A percentile compares a stretch with the other conserved stretches of the same genome.
Evolutionary conservation across 2,797 vertebrate genomes (phyloP).

Genomic region (Otolemur crassicaudatus): DNA sequence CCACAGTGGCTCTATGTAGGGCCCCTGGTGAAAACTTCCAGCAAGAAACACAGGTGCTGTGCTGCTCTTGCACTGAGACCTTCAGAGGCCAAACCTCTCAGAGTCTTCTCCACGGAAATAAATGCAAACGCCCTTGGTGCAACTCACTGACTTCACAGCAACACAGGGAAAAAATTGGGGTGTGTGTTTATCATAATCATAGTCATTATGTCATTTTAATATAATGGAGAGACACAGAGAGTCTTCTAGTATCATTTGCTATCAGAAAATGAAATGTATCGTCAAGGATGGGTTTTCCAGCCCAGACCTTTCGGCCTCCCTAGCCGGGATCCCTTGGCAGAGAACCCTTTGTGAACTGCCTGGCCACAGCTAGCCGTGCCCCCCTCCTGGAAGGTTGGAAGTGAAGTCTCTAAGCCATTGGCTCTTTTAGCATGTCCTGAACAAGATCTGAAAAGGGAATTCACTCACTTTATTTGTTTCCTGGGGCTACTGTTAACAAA

Average conservation of each 20-base stretch:
- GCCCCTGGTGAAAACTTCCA: neutral
- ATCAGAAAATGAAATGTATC: neutral
- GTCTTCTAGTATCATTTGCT: neutral
- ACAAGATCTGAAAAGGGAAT: neutral
- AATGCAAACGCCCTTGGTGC: neutral
- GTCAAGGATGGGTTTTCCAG: neutral
- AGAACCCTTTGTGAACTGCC: neutral
- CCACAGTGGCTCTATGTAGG: accelerated
- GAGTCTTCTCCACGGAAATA: neutral
- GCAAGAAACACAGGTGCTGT: neutral
- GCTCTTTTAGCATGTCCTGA: neutral
- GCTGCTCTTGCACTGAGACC: neutral
- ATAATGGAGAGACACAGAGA: neutral
- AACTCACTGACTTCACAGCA: neutral
- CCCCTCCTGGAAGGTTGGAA: neutral
- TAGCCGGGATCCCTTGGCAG: neutral
- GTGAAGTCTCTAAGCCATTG: neutral
- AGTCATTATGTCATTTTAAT: neutral
- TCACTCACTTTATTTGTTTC: accelerated
- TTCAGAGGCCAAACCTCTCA: neutral
- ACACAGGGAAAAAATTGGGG: neutral
- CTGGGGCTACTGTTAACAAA: neutral
- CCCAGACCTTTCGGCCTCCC: neutral
- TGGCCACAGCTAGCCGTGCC: neutral
- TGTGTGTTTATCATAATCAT: accelerated